These are phyloP conservation scores for Caloenas nicobarica DNA, from an alignment of 2,113 vertebrate genomes.

Conservation along the genomic window DNA sequence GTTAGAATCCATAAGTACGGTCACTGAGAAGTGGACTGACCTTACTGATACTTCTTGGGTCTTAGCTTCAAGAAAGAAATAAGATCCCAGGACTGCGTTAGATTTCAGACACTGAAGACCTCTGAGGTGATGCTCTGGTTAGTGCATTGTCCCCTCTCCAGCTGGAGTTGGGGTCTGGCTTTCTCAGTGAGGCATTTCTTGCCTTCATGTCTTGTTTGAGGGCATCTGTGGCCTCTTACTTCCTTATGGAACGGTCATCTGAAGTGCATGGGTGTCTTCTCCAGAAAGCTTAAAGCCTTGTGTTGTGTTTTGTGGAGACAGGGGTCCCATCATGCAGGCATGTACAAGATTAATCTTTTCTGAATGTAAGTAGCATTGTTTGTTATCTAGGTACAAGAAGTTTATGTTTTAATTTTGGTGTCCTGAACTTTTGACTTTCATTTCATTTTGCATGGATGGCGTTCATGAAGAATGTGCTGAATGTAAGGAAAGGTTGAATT, in stretches of 20 bases:
- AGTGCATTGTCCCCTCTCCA: accelerated
- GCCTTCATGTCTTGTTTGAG: neutral
- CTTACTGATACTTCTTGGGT: neutral
- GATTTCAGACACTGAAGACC: neutral
- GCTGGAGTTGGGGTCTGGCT: neutral
- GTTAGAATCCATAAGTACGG: neutral
- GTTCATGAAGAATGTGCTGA: neutral
- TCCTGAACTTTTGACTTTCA: neutral
- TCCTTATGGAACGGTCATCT: neutral
- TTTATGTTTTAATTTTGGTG: neutral
- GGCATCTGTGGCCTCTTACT: neutral
- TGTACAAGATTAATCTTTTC: neutral
- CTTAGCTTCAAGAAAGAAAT: neutral
- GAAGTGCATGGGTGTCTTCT: neutral
- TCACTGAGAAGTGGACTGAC: neutral
- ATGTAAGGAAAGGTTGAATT: neutral
- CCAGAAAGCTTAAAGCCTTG: neutral
- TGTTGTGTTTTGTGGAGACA: neutral
- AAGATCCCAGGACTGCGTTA: neutral
- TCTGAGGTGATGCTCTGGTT: neutral
- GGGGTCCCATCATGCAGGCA: neutral
- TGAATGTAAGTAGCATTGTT: neutral
- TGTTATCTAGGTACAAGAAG: neutral
- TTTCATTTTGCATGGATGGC: neutral
- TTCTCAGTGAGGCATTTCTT: neutral